These are phyloP conservation scores for Uromys caudimaculatus DNA, from an alignment of 2,797 vertebrate genomes.

Conservation along the genomic window DNA sequence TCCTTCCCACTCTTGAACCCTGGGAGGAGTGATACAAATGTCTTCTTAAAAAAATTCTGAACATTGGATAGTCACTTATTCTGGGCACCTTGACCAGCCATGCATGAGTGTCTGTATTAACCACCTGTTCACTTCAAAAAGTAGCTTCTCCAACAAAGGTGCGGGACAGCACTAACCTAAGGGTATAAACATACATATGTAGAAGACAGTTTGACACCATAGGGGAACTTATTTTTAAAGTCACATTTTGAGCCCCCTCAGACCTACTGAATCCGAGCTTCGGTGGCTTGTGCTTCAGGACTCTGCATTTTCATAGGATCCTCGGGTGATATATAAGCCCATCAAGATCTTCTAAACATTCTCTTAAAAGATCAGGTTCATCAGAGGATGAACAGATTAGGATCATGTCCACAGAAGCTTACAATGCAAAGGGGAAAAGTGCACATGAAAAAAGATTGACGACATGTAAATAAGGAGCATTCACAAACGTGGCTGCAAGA, in stretches of 20 bases:
- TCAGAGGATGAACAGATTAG: constrained; percentile 30
- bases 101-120: neutral
- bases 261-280: constrained; percentile 2
- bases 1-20: neutral
- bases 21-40: neutral
- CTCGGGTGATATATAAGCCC: constrained; percentile 21
- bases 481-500: neutral
- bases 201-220: neutral
- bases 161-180: no score
- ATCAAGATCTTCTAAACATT: constrained; percentile 23
- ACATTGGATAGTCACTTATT: neutral
- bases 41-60: neutral
- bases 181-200: neutral
- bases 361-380: constrained; percentile 46
- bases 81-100: neutral
- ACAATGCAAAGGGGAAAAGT: constrained; percentile 1
- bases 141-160: neutral
- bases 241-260: neutral
- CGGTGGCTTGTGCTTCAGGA: neutral
- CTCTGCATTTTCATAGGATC: constrained; percentile 15
- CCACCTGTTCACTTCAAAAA: neutral
- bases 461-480: constrained; percentile 28
- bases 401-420: neutral
- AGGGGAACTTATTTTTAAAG: neutral
- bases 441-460: neutral